Evolutionary conservation across 30 jellyfish, hydroid and myxozoan genomes (phyloP).

Genomic region (Aurelia sp.): DNA sequence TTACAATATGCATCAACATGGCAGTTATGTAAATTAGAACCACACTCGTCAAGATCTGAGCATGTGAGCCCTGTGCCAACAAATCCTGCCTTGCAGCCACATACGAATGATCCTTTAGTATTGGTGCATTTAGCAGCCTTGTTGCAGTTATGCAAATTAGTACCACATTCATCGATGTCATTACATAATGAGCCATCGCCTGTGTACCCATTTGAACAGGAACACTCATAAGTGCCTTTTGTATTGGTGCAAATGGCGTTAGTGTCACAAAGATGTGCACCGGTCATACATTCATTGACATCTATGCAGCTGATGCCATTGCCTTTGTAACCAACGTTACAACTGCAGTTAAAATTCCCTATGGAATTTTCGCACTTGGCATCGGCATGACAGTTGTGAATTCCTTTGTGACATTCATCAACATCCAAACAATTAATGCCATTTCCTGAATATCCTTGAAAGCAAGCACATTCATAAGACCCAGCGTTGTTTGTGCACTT

Average conservation of each 20-base stretch:
- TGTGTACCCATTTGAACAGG: constrained; percentile 69
- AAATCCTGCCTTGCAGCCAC: constrained; percentile 64
- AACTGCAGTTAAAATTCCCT: constrained; percentile 39
- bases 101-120: constrained; percentile 51
- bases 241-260: constrained; percentile 46
- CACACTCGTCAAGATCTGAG: constrained; percentile 20
- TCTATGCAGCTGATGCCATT: constrained; percentile 58
- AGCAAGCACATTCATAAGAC: constrained; percentile 50
- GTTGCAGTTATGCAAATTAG: constrained; percentile 35
- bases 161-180: constrained; percentile 63
- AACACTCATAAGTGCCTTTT: constrained; percentile 56
- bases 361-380: constrained; percentile 6
- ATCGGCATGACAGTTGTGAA: not conserved
- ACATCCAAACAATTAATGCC: constrained; percentile 58
- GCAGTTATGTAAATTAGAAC: constrained; percentile 16
- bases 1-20: constrained; percentile 17
- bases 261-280: constrained; percentile 25
- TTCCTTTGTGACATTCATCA: constrained; percentile 30
- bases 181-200: constrained; percentile 75
- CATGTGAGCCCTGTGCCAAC: constrained; percentile 62
- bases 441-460: constrained; percentile 55
- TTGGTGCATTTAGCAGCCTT: constrained; percentile 51
- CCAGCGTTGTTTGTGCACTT: constrained; percentile 64
- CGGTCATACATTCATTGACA: constrained; percentile 33
- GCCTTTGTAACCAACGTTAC: constrained; percentile 47